Evolutionary conservation across 2,888 invertebrate species (phyloP).

Genomic region (Lycophotia porphyrea): DNA sequence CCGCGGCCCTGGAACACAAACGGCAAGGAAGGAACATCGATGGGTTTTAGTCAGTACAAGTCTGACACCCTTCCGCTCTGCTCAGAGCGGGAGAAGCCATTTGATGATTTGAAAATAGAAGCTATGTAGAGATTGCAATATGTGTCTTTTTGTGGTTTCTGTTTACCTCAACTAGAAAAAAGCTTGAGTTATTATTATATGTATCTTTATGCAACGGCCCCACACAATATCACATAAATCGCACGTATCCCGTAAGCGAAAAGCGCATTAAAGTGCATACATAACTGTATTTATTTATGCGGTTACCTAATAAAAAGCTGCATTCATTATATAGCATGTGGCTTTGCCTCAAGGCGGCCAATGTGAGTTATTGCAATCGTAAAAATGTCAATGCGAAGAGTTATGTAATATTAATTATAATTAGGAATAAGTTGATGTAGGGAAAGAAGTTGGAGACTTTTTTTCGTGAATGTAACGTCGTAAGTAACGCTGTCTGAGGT

Average conservation of each 20-base stretch:
- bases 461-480: slow-evolving; percentile 18
- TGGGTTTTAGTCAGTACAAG: too few relatives aligned
- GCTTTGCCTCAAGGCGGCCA: slow-evolving; percentile 31
- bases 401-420: slow-evolving; percentile 49
- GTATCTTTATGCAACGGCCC: slow-evolving; percentile 9
- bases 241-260: slow-evolving; percentile 19
- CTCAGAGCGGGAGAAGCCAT: too few relatives aligned
- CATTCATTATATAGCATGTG: slow-evolving; percentile 39
- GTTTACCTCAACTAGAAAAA: not conserved
- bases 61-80: too few relatives aligned
- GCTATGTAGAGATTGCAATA: not conserved
- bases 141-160: not conserved
- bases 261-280: slow-evolving; percentile 42
- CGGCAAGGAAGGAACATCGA: too few relatives aligned
- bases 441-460: not conserved
- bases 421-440: slow-evolving; percentile 15
- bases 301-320: slow-evolving; percentile 49
- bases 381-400: slow-evolving; percentile 50
- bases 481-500: not conserved
- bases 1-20: too few relatives aligned
- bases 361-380: slow-evolving; percentile 50
- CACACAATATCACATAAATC: slow-evolving; percentile 26
- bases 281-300: slow-evolving; percentile 51
- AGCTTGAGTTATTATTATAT: not conserved
- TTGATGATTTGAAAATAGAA: too few relatives aligned